phyloP scores from a whole-genome alignment of 2,113 vertebrate species.

The Myiopsitta monachus region DNA sequence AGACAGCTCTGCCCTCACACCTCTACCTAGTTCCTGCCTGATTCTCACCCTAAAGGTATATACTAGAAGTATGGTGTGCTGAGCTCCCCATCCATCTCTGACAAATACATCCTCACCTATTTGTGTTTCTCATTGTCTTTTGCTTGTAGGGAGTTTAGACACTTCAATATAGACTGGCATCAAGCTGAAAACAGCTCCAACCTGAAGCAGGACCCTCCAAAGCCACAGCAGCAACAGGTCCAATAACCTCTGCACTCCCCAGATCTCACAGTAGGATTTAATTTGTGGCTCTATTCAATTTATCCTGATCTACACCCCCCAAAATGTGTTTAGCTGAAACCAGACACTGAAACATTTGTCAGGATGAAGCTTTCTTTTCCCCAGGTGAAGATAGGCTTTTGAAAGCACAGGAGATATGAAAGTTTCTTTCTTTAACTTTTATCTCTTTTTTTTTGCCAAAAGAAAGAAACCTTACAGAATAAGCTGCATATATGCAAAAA shows the following conservation, averaged over 20 bases:
- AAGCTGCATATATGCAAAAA: neutral
- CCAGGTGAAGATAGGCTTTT: neutral
- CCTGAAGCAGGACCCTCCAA: neutral
- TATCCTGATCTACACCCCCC: neutral
- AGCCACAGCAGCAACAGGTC: neutral
- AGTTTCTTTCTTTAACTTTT: neutral
- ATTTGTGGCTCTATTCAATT: neutral
- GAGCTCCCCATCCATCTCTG: neutral
- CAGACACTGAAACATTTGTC: neutral
- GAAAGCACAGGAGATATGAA: neutral
- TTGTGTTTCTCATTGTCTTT: neutral
- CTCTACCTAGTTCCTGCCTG: neutral
- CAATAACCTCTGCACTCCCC: neutral
- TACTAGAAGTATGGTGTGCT: neutral
- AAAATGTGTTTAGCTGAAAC: neutral
- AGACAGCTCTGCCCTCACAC: neutral
- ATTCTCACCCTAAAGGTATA: neutral
- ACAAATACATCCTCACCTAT: neutral
- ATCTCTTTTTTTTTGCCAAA: neutral
- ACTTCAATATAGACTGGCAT: neutral
- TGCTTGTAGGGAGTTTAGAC: neutral
- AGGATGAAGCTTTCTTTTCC: neutral
- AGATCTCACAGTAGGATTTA: neutral
- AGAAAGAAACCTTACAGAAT: neutral
- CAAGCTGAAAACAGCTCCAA: neutral